A percentile compares a stretch with the other conserved stretches of the same genome.
phyloP scores from a whole-genome alignment of 92 coral and sea anemone genomes.

The Diadumene lineata region DNA sequence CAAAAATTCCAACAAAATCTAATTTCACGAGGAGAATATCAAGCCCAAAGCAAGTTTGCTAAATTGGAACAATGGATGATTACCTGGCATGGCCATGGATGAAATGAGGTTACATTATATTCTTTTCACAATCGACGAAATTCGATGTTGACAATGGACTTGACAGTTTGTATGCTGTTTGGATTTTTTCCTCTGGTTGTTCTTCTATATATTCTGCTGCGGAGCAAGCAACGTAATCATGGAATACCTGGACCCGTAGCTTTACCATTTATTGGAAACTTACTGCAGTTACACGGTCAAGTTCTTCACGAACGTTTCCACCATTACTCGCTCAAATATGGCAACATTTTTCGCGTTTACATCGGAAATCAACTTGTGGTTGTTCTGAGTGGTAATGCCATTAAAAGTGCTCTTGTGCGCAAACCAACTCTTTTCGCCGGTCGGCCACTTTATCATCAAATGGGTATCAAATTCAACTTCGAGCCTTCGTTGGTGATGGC shows the following conservation, averaged over 20 bases:
- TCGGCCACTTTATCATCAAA: constrained; percentile 53
- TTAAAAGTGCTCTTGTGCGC: constrained; percentile 48
- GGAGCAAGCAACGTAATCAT: neutral
- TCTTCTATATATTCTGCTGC: neutral
- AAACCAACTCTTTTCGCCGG: constrained; percentile 69
- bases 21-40: too few species aligned
- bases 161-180: neutral
- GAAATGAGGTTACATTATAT: too few species aligned
- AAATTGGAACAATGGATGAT: too few species aligned
- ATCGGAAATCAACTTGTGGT: constrained; percentile 66
- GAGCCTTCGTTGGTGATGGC: constrained; percentile 58
- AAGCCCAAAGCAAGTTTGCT: neutral
- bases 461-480: constrained; percentile 34
- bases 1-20: too few species aligned
- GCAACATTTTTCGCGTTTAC: constrained; percentile 62
- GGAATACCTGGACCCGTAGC: constrained; percentile 12
- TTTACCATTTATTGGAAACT: constrained; percentile 15
- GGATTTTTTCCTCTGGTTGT: neutral
- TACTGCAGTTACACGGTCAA: constrained; percentile 7
- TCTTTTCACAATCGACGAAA: neutral
- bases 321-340: constrained; percentile 26
- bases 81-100: too few species aligned
- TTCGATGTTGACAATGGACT: neutral
- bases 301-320: constrained; percentile 10
- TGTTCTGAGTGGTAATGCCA: constrained; percentile 55